Percentiles rank a stretch among this genome's conserved stretches.
phyloP scores from a whole-genome alignment of 1,140 invertebrate species.

The Drosophila lacteicornis region DNA sequence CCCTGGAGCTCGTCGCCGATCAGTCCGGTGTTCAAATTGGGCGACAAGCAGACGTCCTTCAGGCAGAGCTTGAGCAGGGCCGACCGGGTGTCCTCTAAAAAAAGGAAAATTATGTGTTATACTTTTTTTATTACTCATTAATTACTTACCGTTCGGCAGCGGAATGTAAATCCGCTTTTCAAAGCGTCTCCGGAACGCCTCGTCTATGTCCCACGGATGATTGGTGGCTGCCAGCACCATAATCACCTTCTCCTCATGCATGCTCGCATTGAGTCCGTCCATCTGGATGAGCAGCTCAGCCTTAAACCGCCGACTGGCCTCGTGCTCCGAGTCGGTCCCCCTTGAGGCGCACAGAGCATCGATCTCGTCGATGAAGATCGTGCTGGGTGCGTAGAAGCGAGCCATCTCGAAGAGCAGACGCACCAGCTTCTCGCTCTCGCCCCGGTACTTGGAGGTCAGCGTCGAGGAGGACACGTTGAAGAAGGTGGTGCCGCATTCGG shows the following conservation, averaged over 20 bases:
- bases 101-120: background rate
- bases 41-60: conserved; percentile 93
- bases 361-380: conserved; percentile 99
- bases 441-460: conserved; percentile 98
- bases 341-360: conserved; percentile 98
- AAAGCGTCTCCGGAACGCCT: conserved; percentile 96
- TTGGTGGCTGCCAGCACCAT: conserved; percentile 99
- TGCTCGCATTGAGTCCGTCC: conserved; percentile 92
- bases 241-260: conserved; percentile 91
- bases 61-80: conserved; percentile 96
- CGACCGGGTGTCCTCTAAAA: conserved; percentile 90
- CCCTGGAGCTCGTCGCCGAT: conserved; percentile 95
- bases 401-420: conserved; percentile 99
- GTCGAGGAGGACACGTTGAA: conserved; percentile 99
- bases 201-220: conserved; percentile 99
- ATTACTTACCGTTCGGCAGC: conserved; percentile 91
- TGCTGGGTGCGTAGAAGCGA: conserved; percentile 98
- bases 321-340: conserved; percentile 98
- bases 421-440: conserved; percentile 99
- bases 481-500: conserved; percentile 99
- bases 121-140: background rate
- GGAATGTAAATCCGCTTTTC: conserved; percentile 99
- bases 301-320: conserved; percentile 99
- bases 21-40: conserved; percentile 91
- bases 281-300: conserved; percentile 99